Conservation (phyloP, 2,797 vertebrate genomes). For the Pipistrellus pipistrellus region DNA sequence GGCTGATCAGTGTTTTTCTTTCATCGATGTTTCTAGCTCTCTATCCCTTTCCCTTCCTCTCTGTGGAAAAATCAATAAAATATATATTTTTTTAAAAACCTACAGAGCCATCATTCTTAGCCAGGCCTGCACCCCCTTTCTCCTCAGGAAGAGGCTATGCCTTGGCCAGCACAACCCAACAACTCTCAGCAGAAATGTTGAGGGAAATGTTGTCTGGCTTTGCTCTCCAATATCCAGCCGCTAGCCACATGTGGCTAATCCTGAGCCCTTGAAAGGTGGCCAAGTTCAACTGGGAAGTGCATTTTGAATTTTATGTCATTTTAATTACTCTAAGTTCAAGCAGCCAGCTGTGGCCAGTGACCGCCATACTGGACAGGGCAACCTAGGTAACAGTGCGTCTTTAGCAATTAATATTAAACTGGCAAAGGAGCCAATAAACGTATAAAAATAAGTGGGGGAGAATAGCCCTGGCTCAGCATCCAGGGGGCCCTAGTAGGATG, state of each 20-base stretch:
- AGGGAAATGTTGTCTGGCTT: not conserved
- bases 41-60: too few species aligned
- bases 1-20: too few species aligned
- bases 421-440: not conserved
- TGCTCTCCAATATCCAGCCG: not conserved
- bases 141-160: not conserved
- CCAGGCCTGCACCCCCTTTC: not conserved
- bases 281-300: not conserved
- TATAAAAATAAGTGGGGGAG: not conserved
- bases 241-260: not conserved
- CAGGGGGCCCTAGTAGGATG: not conserved
- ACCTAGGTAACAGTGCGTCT: not conserved
- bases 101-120: not conserved
- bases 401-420: not conserved
- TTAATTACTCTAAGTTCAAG: conserved; percentile 35
- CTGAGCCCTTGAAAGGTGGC: not conserved
- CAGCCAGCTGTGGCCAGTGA: not conserved
- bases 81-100: too few species aligned
- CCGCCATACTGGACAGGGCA: not conserved
- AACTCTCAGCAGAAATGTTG: not conserved
- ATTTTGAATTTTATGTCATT: conserved; percentile 9
- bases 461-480: not conserved
- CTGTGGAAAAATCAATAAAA: too few species aligned
- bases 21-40: too few species aligned
- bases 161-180: not conserved